Evolutionary conservation across 2,797 vertebrate species (phyloP), one percentile per base, ranked within the genome.

Genomic region (Denticeps clupeoides): DNA sequence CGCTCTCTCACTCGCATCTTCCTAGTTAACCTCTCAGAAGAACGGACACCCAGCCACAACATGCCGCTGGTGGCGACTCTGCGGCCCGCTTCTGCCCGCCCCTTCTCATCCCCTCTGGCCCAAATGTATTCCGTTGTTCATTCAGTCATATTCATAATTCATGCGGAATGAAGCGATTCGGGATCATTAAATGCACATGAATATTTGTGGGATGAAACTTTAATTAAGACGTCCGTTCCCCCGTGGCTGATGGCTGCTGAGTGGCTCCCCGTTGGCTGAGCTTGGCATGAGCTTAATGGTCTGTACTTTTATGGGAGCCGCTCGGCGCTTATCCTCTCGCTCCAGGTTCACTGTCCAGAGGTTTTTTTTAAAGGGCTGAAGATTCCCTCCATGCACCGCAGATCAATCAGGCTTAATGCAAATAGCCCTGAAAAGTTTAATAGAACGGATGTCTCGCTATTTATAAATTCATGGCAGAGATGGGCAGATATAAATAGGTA

Each of bases 111-210:
- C 47, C 51, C n/a, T 43, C 59, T 63, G 41, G 46, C 61, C 47
- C 31, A 43, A 33, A 35, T 35, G 48, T 42, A 32, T 31, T 62
- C 56, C 35, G 53, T 42, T 51, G 55, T 54, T 59, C 55, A 28
- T 53, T 73, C 71, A 70, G 75, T 72, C 68, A 72, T 72, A 75
- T 79, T 72, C 63, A 76, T 78, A 76, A 77, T 71, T 77, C 69
- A 74, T 65, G 63, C 42, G 59, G 69, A 80, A 79, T 73, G 37
- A 75, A 74, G 68, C 67, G 59, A 74, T 76, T 69, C 48, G 3
- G 57, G 66, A 73, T 76, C 69, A 82, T 80, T 78, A 79, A 78
- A 78, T 47, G 45, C 58, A 59, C 62, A 73, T 70, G 69, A 75
- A 74, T 77, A 73, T 78, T 78, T 76, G 73, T 67, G 33, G 9